Evolutionary conservation across 2,888 invertebrate species (phyloP).

Genomic region (Perizoma affinitatum): DNA sequence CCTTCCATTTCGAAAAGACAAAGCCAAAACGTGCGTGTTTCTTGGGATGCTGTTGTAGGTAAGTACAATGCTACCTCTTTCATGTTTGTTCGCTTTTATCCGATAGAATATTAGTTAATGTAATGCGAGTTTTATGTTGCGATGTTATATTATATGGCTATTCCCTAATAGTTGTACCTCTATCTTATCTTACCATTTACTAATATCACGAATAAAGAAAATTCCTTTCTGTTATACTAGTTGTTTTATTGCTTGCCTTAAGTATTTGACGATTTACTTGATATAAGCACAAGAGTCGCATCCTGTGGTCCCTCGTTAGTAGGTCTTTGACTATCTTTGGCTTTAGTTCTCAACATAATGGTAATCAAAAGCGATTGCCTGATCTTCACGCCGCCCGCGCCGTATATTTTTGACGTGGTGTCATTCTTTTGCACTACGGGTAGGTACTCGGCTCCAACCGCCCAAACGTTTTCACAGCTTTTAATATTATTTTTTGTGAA

Average conservation of each 20-base stretch:
- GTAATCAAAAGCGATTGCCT: no score
- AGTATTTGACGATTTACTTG: not conserved
- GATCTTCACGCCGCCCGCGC: no score
- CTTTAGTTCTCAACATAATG: no score
- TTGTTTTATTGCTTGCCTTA: slow-evolving; percentile 40
- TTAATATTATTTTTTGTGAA: no score
- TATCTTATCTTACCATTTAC: slow-evolving; percentile 41
- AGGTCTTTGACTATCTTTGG: no score
- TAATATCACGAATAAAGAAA: slow-evolving; percentile 61
- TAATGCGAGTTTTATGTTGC: slow-evolving; percentile 24
- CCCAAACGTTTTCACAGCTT: no score
- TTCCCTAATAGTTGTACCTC: slow-evolving; percentile 42
- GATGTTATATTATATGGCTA: slow-evolving; percentile 30
- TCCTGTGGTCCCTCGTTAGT: no score
- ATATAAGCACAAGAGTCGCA: no score
- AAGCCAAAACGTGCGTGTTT: slow-evolving; percentile 41
- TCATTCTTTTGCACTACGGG: no score
- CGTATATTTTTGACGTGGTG: no score
- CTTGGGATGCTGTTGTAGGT: slow-evolving; percentile 36
- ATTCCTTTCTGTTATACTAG: slow-evolving; percentile 64
- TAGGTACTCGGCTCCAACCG: no score
- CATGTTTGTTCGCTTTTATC: slow-evolving; percentile 21
- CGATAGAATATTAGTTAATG: slow-evolving; percentile 14
- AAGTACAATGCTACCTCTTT: slow-evolving; percentile 35
- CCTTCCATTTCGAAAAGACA: slow-evolving; percentile 41